Percentiles rank a stretch among this genome's conserved stretches.
phyloP scores from a whole-genome alignment of 2,113 vertebrate genomes.

The Mobula birostris region DNA sequence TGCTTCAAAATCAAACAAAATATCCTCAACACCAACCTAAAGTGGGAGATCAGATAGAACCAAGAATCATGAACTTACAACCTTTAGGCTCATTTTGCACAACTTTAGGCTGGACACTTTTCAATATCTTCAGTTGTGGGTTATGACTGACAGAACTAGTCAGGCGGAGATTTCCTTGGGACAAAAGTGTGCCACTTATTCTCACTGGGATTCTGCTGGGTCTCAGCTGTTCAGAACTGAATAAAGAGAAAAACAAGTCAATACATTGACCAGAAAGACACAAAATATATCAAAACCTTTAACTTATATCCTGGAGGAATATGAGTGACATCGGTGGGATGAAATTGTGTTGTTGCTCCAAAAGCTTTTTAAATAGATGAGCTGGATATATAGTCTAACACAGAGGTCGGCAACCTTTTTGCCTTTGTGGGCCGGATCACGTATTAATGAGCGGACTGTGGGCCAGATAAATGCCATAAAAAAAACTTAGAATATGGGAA shows the following conservation, averaged over 20 bases:
- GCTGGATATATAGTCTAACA: background rate
- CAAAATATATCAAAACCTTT: background rate
- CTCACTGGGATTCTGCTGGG: constrained; percentile 30
- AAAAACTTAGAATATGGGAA: no score
- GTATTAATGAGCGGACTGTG: no score
- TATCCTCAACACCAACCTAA: background rate
- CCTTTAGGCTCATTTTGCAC: background rate
- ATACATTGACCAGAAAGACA: background rate
- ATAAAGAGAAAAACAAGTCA: constrained; percentile 6
- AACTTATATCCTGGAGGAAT: background rate
- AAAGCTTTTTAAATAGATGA: background rate
- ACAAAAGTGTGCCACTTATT: background rate
- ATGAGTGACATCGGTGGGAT: background rate
- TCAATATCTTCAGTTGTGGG: background rate
- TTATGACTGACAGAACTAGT: background rate
- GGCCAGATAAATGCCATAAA: no score
- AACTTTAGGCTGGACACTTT: background rate
- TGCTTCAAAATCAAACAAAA: no score
- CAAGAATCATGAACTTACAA: background rate
- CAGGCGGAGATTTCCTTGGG: constrained; percentile 2
- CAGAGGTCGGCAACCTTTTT: no score
- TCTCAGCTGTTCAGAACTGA: constrained; percentile 16
- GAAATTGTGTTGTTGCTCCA: background rate
- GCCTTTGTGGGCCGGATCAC: no score
- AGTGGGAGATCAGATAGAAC: background rate